These are phyloP conservation scores for Cylindroiulus punctatus DNA, from an alignment of 2,888 invertebrate genomes.

Conservation along the genomic window DNA sequence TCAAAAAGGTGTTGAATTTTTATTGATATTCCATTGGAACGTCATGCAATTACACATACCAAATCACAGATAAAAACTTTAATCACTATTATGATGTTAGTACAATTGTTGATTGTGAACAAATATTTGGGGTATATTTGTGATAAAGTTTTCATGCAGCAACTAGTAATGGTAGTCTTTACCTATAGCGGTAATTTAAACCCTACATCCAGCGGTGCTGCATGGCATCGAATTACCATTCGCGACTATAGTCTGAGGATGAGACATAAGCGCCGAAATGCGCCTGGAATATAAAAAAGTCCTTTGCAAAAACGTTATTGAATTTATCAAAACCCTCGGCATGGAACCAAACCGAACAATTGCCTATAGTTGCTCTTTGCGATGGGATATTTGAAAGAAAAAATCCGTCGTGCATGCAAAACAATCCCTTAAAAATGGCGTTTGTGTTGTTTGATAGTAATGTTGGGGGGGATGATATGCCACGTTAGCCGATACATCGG, in stretches of 20 bases:
- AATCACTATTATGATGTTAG: too few relatives aligned
- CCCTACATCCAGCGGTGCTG: not conserved
- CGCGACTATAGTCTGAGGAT: not conserved
- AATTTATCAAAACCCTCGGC: slow-evolving; percentile 27
- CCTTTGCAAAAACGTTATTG: slow-evolving; percentile 4
- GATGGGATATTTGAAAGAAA: slow-evolving; percentile 27
- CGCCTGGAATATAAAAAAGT: slow-evolving; percentile 1
- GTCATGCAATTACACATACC: too few relatives aligned
- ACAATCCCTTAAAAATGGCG: slow-evolving; percentile 31
- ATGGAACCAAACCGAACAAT: slow-evolving; percentile 26
- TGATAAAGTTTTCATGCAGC: not conserved
- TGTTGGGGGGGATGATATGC: slow-evolving; percentile 34
- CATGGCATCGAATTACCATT: slow-evolving; percentile 1
- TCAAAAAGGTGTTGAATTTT: too few relatives aligned
- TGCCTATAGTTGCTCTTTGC: not conserved
- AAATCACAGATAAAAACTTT: too few relatives aligned
- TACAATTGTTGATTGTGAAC: not conserved
- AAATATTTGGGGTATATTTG: not conserved
- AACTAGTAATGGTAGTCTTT: too few relatives aligned
- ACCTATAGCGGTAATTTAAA: not conserved
- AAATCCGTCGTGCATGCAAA: slow-evolving; percentile 7
- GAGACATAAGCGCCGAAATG: not conserved
- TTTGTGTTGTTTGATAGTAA: slow-evolving; percentile 23
- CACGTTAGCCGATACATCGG: slow-evolving; percentile 5
- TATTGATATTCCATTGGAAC: too few relatives aligned